Base-by-base conservation (phyloP, 2,113 vertebrate genomes). In the Plectropomus leopardus region DNA sequence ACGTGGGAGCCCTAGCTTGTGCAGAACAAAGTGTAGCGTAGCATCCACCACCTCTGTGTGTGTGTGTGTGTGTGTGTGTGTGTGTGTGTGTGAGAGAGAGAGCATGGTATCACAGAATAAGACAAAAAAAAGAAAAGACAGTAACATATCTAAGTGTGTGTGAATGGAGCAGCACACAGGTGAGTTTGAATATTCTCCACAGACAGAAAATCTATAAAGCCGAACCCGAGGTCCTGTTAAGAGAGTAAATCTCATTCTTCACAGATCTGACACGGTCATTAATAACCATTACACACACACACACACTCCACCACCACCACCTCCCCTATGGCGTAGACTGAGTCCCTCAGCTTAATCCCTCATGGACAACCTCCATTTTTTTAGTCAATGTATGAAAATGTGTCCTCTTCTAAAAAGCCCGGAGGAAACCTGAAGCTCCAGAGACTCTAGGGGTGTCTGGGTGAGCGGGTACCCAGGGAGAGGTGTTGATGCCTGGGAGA, bases 171-270 rank as follows among this genome's bases (percentile, higher is more conserved):
- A 23, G 78, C 55, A 64, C 55, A 77, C 87, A 92, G 91, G 90
- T 91, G 92, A 88, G 86, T 80, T 82, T 24, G 53, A 84, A 59
- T 85, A 90, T 89, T 86, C 93, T 91, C 93, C 54, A 83, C 77
- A 89, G 90, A 92, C 89, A 85, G 86, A 90, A 91, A 87, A 93
- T 89, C 91, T 86, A 92, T 91, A 92, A 87, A 92, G 88, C 80
- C 75, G 84, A 92, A 89, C 90, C 90, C 57, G 45, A 16, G 86
- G 91, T 91, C 92, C 87, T 85, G 90, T 92, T 93, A 92, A 76
- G 79, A 91, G 88, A 90, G 85, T 90, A 91, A 92, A 92, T 91
- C 93, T 90, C 88, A 89, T 92, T 91, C 90, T 93, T 92, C 88
- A 91, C 91, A 92, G 66, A 90, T 88, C 82, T 86, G 89, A 90